A percentile compares a stretch with the other conserved stretches of the same genome.
Conservation (phyloP, 2,113 vertebrate genomes). For the Dasyprocta punctata region DNA sequence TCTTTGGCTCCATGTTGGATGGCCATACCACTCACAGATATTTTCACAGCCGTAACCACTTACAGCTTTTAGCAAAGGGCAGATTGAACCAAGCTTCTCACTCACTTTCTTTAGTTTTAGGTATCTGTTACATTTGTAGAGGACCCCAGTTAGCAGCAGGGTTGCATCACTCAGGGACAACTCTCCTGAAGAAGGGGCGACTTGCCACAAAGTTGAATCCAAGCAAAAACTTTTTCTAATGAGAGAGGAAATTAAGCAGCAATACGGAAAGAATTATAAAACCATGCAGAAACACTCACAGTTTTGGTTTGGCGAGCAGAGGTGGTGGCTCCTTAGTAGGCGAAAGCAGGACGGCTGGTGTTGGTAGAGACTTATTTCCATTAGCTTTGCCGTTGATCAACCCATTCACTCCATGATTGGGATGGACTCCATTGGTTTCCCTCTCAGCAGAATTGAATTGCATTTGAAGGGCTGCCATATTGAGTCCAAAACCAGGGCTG, state of each 20-base stretch:
- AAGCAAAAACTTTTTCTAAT: slow-evolving; percentile 42
- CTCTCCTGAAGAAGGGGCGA: not conserved
- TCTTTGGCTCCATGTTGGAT: not conserved
- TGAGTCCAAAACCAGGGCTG: slow-evolving; percentile 88
- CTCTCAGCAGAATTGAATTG: slow-evolving; percentile 80
- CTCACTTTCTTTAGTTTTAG: not conserved
- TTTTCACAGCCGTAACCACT: not conserved
- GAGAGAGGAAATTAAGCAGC: slow-evolving; percentile 61
- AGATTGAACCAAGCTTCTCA: not conserved
- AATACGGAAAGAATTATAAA: slow-evolving; percentile 51
- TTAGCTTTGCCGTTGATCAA: slow-evolving; percentile 85
- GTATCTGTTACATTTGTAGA: not conserved
- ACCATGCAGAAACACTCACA: slow-evolving; percentile 91
- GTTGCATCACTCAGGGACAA: not conserved
- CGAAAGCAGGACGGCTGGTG: slow-evolving; percentile 85
- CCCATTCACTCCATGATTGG: slow-evolving; percentile 83
- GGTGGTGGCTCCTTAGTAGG: slow-evolving; percentile 93
- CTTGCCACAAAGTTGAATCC: not conserved
- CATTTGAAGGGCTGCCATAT: slow-evolving; percentile 84
- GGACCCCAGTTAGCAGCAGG: not conserved
- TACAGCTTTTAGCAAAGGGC: not conserved
- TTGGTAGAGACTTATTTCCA: slow-evolving; percentile 76
- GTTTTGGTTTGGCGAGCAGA: slow-evolving; percentile 95
- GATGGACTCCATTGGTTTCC: slow-evolving; percentile 83
- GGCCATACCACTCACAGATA: not conserved